Percentiles rank a stretch among this genome's conserved stretches.
These are phyloP conservation scores for Chanos chanos DNA, from an alignment of 2,797 vertebrate species.

Conservation along the genomic window DNA sequence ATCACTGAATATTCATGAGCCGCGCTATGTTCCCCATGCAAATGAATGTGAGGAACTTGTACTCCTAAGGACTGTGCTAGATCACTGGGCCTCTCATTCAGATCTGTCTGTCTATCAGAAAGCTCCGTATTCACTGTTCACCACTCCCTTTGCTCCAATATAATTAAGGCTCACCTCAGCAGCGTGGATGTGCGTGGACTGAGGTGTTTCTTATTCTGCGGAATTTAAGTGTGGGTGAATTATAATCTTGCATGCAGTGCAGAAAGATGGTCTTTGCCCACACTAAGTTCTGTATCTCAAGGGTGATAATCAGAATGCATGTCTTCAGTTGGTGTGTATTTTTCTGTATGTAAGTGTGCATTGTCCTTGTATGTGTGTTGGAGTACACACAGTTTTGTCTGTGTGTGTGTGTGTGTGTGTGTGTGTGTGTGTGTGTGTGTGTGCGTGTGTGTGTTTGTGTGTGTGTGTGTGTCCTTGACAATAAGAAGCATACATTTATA, in stretches of 20 bases:
- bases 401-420: not conserved
- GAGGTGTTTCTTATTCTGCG: conserved; percentile 54
- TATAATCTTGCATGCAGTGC: conserved; percentile 38
- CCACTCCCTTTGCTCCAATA: conserved; percentile 44
- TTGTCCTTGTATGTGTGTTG: conserved; percentile 31
- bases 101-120: conserved; percentile 29
- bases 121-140: conserved; percentile 31
- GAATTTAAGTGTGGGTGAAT: conserved; percentile 40
- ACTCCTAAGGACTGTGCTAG: conserved; percentile 30
- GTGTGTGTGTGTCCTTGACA: no score
- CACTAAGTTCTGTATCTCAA: conserved; percentile 35
- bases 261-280: conserved; percentile 41
- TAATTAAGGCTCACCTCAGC: conserved; percentile 54
- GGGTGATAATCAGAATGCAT: conserved; percentile 52
- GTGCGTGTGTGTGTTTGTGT: no score
- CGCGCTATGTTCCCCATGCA: conserved; percentile 44
- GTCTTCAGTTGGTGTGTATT: conserved; percentile 21
- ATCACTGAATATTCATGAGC: conserved; percentile 67
- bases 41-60: conserved; percentile 40
- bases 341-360: conserved; percentile 7
- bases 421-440: not conserved
- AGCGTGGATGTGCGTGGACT: conserved; percentile 42
- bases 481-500: not conserved
- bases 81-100: conserved; percentile 25
- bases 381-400: not conserved